Evolutionary conservation across 2,113 vertebrate genomes (phyloP).

Genomic region (Chunga burmeisteri): DNA sequence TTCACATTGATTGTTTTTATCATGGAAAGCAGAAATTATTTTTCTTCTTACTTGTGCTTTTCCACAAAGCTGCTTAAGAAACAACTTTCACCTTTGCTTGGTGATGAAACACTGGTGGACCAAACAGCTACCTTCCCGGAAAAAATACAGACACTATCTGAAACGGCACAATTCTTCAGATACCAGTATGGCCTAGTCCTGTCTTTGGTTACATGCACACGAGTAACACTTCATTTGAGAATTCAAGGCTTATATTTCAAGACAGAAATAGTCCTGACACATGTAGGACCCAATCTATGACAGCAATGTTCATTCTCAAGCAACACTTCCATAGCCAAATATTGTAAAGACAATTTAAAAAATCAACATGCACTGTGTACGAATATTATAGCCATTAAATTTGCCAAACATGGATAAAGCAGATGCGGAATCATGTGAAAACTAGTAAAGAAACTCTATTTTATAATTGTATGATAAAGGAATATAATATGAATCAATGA

Average conservation of each 20-base stretch:
- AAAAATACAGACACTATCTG: neutral
- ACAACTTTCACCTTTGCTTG: neutral
- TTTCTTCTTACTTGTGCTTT: slow-evolving; percentile 9
- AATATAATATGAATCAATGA: neutral
- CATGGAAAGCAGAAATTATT: slow-evolving; percentile 39
- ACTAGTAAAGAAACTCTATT: neutral
- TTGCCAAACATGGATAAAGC: neutral
- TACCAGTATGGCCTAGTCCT: neutral
- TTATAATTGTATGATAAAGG: neutral
- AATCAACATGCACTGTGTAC: neutral
- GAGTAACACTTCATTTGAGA: neutral
- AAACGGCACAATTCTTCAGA: neutral
- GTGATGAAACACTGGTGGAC: neutral
- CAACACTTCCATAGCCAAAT: neutral
- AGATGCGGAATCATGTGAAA: neutral
- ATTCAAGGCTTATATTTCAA: neutral
- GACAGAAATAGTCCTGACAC: neutral
- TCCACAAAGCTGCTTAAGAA: neutral
- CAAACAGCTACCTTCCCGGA: neutral
- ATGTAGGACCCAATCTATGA: neutral
- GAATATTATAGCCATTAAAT: neutral
- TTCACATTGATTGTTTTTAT: slow-evolving; percentile 63
- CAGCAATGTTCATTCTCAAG: neutral
- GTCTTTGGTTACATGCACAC: neutral
- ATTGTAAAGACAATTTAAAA: neutral